These are phyloP conservation scores for Girardia tigrina DNA, from an alignment of 2,888 invertebrate genomes.

Conservation along the genomic window DNA sequence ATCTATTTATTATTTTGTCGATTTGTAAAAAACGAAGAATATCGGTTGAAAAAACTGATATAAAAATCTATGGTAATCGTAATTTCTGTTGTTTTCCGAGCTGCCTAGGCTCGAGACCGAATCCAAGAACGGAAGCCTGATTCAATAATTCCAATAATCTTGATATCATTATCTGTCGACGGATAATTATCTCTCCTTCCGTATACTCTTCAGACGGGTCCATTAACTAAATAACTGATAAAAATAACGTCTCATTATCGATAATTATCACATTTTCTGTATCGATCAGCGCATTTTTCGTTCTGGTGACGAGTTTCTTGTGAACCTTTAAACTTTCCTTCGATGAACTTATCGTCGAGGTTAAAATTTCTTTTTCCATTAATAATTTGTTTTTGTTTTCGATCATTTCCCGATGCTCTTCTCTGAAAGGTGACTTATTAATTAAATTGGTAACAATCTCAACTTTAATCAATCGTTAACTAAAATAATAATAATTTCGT, in stretches of 20 bases:
- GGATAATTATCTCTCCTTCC: constrained; percentile 42
- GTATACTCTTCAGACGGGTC: constrained; percentile 40
- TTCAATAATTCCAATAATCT: constrained; percentile 46
- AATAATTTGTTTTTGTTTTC: neutral
- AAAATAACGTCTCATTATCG: too few relatives aligned
- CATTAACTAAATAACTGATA: too few relatives aligned
- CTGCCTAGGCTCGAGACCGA: constrained; percentile 44
- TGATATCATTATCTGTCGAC: constrained; percentile 46
- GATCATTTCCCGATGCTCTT: neutral
- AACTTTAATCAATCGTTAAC: too few relatives aligned
- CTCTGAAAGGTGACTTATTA: too few relatives aligned
- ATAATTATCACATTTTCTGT: neutral
- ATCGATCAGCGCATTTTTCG: constrained; percentile 2
- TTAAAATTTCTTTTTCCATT: neutral
- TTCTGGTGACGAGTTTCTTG: neutral
- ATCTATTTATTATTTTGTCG: too few relatives aligned
- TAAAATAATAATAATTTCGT: too few relatives aligned
- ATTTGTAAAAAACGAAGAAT: too few relatives aligned
- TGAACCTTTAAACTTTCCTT: neutral
- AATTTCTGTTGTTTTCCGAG: constrained; percentile 39
- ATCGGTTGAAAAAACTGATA: too few relatives aligned
- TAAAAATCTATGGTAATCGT: too few relatives aligned
- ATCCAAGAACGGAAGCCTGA: constrained; percentile 46
- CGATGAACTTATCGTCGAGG: neutral
- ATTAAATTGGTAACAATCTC: too few relatives aligned